Conservation (phyloP, 1,140 invertebrate genomes). For the Temnothorax nylanderi region DNA sequence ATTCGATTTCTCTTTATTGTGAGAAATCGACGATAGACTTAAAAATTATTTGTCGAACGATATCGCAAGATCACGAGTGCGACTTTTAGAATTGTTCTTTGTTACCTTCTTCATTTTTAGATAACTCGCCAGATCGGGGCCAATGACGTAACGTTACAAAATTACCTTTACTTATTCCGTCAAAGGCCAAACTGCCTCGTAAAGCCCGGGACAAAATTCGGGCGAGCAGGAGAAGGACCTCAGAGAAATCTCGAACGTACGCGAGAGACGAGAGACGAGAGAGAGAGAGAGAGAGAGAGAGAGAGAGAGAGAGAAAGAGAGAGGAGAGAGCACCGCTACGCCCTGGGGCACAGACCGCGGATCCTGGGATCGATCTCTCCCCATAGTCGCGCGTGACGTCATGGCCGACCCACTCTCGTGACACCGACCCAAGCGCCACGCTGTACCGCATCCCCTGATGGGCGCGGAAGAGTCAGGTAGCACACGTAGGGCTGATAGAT, state of each 20-base stretch:
- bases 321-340: conserved; percentile 57
- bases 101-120: neutral
- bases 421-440: conserved; percentile 65
- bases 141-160: conserved; percentile 37
- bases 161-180: conserved; percentile 45
- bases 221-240: conserved; percentile 9
- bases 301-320: neutral
- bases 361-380: conserved; percentile 75
- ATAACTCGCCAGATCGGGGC: conserved; percentile 1
- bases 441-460: conserved; percentile 50
- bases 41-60: neutral
- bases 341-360: conserved; percentile 73
- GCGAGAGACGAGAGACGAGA: neutral
- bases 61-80: neutral
- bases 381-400: conserved; percentile 72
- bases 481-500: conserved; percentile 48
- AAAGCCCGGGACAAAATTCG: conserved; percentile 27
- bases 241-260: conserved; percentile 42
- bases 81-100: neutral
- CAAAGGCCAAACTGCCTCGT: conserved; percentile 36
- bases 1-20: neutral
- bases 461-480: conserved; percentile 51
- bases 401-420: conserved; percentile 74
- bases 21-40: neutral
- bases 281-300: neutral